Percentiles rank a stretch among this genome's conserved stretches.
Evolutionary conservation across 2,797 vertebrate genomes (phyloP).

Genomic region (Parotocinclus haroldoi): DNA sequence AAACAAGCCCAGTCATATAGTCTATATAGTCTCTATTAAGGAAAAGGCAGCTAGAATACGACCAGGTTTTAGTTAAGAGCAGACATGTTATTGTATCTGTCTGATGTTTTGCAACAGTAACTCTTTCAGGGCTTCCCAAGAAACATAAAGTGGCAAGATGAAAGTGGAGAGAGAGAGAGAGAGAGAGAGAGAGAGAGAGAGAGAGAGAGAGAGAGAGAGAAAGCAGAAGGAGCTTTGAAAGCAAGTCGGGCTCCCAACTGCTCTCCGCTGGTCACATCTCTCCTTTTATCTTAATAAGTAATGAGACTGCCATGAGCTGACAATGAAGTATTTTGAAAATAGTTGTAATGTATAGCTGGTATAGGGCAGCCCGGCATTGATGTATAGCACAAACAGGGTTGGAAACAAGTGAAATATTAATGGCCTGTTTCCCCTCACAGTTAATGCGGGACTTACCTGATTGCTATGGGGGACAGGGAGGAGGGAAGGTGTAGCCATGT

Average conservation of each 20-base stretch:
- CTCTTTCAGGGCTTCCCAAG: neutral
- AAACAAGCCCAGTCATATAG: too few relatives aligned
- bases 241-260: conserved; percentile 83
- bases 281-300: conserved; percentile 99
- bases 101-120: neutral
- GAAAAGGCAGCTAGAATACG: too few relatives aligned
- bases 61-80: neutral
- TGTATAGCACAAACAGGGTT: conserved; percentile 89
- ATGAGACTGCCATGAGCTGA: conserved; percentile 98
- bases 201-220: conserved; percentile 34
- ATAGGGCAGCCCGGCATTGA: conserved; percentile 94
- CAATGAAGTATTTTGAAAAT: conserved; percentile 99
- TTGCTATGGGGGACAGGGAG: conserved; percentile 64
- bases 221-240: conserved; percentile 74
- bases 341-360: conserved; percentile 98
- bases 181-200: conserved; percentile 13
- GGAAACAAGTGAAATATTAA: conserved; percentile 99
- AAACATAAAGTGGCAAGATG: neutral
- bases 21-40: too few relatives aligned
- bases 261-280: conserved; percentile 75
- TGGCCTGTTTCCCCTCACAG: conserved; percentile 75
- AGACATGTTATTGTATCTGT: neutral
- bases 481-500: conserved; percentile 17
- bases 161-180: too few relatives aligned
- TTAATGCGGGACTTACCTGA: conserved; percentile 84